These are phyloP conservation scores for Mionectes olivaceus DNA, from an alignment of 2,797 vertebrate genomes.

Conservation along the genomic window DNA sequence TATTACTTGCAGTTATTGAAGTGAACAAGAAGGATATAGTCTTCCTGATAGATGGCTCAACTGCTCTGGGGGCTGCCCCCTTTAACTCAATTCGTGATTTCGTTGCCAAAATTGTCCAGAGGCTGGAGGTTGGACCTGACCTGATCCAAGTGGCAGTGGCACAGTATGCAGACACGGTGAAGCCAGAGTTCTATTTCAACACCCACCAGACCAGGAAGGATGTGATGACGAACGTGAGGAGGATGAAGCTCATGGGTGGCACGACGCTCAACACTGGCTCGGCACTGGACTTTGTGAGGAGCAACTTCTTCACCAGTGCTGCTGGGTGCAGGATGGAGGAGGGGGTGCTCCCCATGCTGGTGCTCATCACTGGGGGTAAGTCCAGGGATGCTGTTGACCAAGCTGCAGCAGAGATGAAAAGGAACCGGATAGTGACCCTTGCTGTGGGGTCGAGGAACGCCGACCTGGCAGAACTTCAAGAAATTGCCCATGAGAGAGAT, in stretches of 20 bases:
- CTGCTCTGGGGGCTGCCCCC: constrained; percentile 77
- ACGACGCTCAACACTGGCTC: constrained; percentile 84
- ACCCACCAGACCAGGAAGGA: constrained; percentile 76
- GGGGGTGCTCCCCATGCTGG: constrained; percentile 86
- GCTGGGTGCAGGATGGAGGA: constrained; percentile 85
- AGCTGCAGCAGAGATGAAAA: constrained; percentile 80
- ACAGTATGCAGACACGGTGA: constrained; percentile 82
- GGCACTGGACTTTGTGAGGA: constrained; percentile 87
- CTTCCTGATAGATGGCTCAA: constrained; percentile 93
- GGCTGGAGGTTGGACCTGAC: constrained; percentile 88
- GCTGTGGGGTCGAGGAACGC: constrained; percentile 82
- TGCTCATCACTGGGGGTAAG: constrained; percentile 88
- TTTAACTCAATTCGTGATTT: constrained; percentile 87
- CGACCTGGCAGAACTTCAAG: constrained; percentile 80
- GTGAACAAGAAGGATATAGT: constrained; percentile 93
- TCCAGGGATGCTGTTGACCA: constrained; percentile 85
- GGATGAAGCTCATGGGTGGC: constrained; percentile 81
- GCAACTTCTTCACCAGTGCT: constrained; percentile 82
- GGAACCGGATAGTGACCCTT: constrained; percentile 84
- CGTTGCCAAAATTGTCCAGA: constrained; percentile 84
- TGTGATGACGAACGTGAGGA: constrained; percentile 71
- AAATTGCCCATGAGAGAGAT: constrained; percentile 82
- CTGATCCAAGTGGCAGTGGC: constrained; percentile 89
- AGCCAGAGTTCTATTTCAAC: constrained; percentile 88
- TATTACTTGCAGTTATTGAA: constrained; percentile 82